These are phyloP conservation scores for Sylvicola cinctus DNA, from an alignment of 2,888 invertebrate species.

Conservation along the genomic window DNA sequence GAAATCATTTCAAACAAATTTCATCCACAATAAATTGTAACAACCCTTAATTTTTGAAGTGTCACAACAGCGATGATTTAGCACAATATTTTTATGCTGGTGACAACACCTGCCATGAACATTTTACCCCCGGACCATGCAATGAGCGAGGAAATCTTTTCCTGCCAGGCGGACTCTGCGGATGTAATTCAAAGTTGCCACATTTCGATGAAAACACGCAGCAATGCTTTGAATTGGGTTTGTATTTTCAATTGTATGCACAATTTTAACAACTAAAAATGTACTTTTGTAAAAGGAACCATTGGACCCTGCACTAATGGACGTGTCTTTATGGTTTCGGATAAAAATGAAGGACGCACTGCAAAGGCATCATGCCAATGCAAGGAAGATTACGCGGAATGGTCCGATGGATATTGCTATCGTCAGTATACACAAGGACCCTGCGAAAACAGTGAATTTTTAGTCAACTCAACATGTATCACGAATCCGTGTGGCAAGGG, in stretches of 20 bases:
- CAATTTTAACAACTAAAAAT: not conserved
- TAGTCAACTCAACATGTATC: slow-evolving; percentile 45
- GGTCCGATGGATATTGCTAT: slow-evolving; percentile 49
- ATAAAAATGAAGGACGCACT: slow-evolving; percentile 12
- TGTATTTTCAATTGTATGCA: not conserved
- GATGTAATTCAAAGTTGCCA: slow-evolving; percentile 47
- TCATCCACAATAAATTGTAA: not conserved
- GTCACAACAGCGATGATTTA: slow-evolving; percentile 30
- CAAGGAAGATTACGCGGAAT: slow-evolving; percentile 42
- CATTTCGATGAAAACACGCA: slow-evolving; percentile 49
- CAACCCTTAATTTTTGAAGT: slow-evolving; percentile 22
- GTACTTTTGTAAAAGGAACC: slow-evolving; percentile 30
- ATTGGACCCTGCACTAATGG: slow-evolving; percentile 56
- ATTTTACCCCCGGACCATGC: slow-evolving; percentile 64
- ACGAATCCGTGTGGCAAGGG: slow-evolving; percentile 53
- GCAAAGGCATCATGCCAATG: slow-evolving; percentile 40
- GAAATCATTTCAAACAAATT: slow-evolving; percentile 6
- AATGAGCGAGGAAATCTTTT: slow-evolving; percentile 53
- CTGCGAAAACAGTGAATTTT: slow-evolving; percentile 44
- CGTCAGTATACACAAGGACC: slow-evolving; percentile 62
- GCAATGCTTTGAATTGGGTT: slow-evolving; percentile 58
- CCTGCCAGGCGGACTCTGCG: slow-evolving; percentile 49
- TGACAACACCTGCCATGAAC: slow-evolving; percentile 54
- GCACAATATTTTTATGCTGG: slow-evolving; percentile 34
- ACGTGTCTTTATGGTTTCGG: slow-evolving; percentile 41